Evolutionary conservation across 1,140 invertebrate genomes (phyloP), one percentile per base, ranked within the genome.

Genomic region (Pseudomyrmex concolor): DNA sequence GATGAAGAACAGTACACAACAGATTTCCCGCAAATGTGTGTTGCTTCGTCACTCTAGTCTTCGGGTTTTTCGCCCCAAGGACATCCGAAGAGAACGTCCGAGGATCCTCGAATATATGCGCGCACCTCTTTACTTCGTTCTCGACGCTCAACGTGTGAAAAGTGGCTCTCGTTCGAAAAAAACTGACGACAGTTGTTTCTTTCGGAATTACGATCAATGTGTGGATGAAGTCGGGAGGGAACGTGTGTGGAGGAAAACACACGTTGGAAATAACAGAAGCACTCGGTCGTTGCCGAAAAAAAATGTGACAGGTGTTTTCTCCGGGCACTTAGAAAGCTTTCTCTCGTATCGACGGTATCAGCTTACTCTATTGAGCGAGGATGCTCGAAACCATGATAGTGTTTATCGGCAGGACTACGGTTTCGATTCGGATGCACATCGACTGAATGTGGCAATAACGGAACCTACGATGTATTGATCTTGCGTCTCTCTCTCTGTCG

Each of bases 41-140:
- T 92, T 91, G 91, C 90, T 91, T 91, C 87, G 78, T 84, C 86
- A 73, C 74, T 67, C 55, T 50, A 76, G 54, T 80, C 76, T 72
- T 48, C 76, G 76, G 70, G 76, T 70, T 71, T 70, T 71, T 80
- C 68, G 71, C 86, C 60, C 60, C 60, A 68, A 84, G 59, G 68
- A 87, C 73, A 43, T 80, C 76, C 34, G 34, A 34, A 5, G 34
- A 34, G 34, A 34, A 34, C 34, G 5, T 34, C 34, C 34, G n/a
- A 50, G 34, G 15, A 54, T 71, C 80, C 66, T 48, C 59, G 66
- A 43, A 70, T 34, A 45, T 63, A 72, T 50, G 71, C 54, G 45
- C 70, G 51, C n/a, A 10, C 3, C 54, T 70, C 70, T 54, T 80
- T 43, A 54, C 76, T 70, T 78, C 76, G 76, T 80, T 54, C 50